phyloP scores from a whole-genome alignment of 2,113 vertebrate species.

The Cacatua alba region DNA sequence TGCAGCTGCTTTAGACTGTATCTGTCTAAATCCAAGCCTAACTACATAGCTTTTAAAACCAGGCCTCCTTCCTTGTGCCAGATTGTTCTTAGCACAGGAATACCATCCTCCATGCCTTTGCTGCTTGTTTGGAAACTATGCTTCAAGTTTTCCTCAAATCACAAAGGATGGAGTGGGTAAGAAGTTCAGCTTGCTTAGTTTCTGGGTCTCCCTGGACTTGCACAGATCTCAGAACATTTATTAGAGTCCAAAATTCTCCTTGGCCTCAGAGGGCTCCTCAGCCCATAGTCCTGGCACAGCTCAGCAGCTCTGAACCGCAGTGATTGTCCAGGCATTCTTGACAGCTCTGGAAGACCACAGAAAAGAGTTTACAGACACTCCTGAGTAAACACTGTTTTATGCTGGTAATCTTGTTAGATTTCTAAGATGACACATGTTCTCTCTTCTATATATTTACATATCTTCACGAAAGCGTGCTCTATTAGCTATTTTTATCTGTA shows the following conservation, averaged over 20 bases:
- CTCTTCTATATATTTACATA: neutral
- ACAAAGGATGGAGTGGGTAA: neutral
- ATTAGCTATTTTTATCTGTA: constrained; percentile 5
- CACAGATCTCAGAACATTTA: neutral
- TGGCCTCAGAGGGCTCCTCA: constrained; percentile 15
- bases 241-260: constrained; percentile 8
- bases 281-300: neutral
- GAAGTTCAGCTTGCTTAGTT: neutral
- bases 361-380: neutral
- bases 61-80: neutral
- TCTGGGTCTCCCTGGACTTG: neutral
- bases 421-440: neutral
- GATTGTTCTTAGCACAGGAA: neutral
- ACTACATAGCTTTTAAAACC: neutral
- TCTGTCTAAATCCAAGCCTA: neutral
- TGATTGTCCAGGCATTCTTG: neutral
- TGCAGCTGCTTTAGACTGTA: neutral
- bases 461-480: neutral
- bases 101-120: neutral
- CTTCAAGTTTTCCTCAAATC: neutral
- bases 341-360: neutral
- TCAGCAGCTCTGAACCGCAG: neutral
- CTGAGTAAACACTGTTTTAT: neutral
- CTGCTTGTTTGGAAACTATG: constrained; percentile 14
- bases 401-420: neutral